phyloP scores from a whole-genome alignment of 2,888 invertebrate species.

The Theretra japonica region DNA sequence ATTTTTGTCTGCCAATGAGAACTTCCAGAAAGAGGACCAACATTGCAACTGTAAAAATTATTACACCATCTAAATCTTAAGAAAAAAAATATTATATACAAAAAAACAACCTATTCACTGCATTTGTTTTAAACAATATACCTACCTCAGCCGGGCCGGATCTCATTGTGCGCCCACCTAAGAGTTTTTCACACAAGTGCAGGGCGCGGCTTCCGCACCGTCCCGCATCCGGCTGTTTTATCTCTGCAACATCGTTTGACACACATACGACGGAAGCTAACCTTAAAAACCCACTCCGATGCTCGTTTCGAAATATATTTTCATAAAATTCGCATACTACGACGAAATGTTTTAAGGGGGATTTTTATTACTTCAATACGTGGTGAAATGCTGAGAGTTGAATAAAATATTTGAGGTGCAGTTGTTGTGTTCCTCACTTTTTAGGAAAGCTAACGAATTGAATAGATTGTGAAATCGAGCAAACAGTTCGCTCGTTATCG shows the following conservation, averaged over 20 bases:
- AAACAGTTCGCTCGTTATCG: too few species aligned
- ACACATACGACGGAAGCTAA: conserved; percentile 37
- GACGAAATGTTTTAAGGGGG: neutral
- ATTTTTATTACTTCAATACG: neutral
- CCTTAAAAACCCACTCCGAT: conserved; percentile 18
- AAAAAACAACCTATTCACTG: too few species aligned
- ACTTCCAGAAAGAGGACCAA: too few species aligned
- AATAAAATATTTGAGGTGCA: neutral
- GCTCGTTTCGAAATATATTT: conserved; percentile 3
- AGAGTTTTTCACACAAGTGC: conserved; percentile 46
- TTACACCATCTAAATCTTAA: too few species aligned
- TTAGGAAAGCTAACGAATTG: neutral
- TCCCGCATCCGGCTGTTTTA: conserved; percentile 56
- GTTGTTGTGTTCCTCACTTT: neutral
- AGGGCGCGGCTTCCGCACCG: conserved; percentile 38
- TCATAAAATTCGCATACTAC: neutral
- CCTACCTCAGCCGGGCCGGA: conserved; percentile 21
- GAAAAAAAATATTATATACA: too few species aligned
- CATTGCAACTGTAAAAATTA: too few species aligned
- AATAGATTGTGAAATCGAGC: too few species aligned
- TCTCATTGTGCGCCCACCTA: conserved; percentile 33
- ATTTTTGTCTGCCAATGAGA: too few species aligned
- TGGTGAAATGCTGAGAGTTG: neutral
- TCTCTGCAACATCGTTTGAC: conserved; percentile 52
- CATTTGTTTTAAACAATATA: conserved; percentile 10